Conservation (phyloP, 2,797 vertebrate species). For the Rallus crepitans region DNA sequence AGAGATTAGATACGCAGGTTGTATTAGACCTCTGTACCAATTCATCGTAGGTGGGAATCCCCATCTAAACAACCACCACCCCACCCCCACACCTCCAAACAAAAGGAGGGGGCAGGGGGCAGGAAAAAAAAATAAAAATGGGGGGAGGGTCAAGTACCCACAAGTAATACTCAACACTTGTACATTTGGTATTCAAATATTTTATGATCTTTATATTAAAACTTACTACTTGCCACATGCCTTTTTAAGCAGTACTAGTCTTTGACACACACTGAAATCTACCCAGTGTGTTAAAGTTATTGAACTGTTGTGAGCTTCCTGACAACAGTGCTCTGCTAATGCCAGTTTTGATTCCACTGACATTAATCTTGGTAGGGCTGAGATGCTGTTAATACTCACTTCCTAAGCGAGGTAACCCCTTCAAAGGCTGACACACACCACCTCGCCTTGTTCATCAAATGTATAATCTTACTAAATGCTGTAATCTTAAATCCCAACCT, state of each 20-base stretch:
- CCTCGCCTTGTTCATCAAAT: conserved; percentile 73
- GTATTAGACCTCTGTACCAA: not conserved
- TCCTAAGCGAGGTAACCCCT: conserved; percentile 68
- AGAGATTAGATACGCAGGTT: not conserved
- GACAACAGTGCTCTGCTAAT: conserved; percentile 46
- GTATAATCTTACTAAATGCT: conserved; percentile 71
- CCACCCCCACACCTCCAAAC: not conserved
- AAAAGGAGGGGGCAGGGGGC: rapidly evolving
- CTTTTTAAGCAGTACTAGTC: conserved; percentile 42
- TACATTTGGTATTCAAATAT: conserved; percentile 50
- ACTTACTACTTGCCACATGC: conserved; percentile 57
- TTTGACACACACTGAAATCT: conserved; percentile 42
- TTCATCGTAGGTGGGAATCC: not conserved
- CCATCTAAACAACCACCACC: not conserved
- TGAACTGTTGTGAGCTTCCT: conserved; percentile 40
- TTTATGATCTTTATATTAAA: conserved; percentile 40
- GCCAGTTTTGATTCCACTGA: conserved; percentile 56
- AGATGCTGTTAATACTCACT: conserved; percentile 75
- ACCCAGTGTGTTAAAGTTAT: conserved; percentile 41
- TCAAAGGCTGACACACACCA: conserved; percentile 62
- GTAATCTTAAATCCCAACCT: conserved; percentile 69
- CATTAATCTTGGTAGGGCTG: conserved; percentile 64
- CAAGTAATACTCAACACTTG: not conserved
- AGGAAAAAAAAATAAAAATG: not conserved
- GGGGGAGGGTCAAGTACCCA: not conserved